Percentiles rank a stretch among this genome's conserved stretches.
These are phyloP conservation scores for Budorcas taxicolor DNA, from an alignment of 2,113 vertebrate genomes.

Conservation along the genomic window DNA sequence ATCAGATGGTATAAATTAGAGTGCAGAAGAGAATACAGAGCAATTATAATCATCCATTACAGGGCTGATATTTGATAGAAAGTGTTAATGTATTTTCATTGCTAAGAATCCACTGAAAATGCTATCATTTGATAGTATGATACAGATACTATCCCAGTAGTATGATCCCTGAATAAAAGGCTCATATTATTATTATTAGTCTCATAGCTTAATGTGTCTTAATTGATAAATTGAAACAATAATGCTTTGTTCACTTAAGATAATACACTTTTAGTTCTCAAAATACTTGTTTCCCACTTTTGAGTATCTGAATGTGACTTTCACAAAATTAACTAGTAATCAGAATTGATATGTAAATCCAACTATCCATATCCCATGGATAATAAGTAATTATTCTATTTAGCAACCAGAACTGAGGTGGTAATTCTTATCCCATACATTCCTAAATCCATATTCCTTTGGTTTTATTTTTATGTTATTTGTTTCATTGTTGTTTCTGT, in stretches of 20 bases:
- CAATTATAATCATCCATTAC: slow-evolving; percentile 47
- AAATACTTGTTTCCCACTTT: neutral
- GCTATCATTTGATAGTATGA: neutral
- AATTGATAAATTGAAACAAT: slow-evolving; percentile 22
- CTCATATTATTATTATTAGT: slow-evolving; percentile 12
- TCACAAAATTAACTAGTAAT: slow-evolving; percentile 1
- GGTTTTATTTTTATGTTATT: neutral
- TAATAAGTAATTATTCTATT: neutral
- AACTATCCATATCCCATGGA: neutral
- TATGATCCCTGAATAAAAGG: neutral
- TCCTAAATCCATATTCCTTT: neutral
- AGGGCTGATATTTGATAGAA: slow-evolving; percentile 64
- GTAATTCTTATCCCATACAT: neutral
- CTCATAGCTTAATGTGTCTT: neutral
- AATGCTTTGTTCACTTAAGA: neutral
- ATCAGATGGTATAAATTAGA: slow-evolving; percentile 68
- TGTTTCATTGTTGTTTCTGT: neutral
- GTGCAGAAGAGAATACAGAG: slow-evolving; percentile 63
- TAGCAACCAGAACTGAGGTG: neutral
- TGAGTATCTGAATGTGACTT: neutral
- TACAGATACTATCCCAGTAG: neutral
- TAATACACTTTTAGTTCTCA: neutral
- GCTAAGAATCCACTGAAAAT: neutral
- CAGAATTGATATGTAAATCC: slow-evolving; percentile 9
- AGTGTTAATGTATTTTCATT: slow-evolving; percentile 63